Conservation (phyloP, 1,140 invertebrate genomes). For the Drosophila sechellia region DNA sequence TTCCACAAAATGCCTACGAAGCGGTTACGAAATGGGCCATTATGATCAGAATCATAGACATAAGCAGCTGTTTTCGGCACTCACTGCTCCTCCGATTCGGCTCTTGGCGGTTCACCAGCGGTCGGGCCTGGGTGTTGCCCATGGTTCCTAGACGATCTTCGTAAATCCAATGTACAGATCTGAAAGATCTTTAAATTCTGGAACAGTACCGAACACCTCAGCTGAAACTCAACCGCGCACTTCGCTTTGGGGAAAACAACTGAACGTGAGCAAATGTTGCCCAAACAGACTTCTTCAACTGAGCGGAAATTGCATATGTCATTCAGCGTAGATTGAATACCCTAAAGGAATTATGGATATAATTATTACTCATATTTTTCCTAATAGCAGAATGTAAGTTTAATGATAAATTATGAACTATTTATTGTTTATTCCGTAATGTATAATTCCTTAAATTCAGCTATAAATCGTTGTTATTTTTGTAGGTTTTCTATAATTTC, state of each 20-base stretch:
- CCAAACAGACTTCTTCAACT: constrained; percentile 8
- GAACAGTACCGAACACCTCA: constrained; percentile 28
- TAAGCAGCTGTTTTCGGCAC: constrained; percentile 7
- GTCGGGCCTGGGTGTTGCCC: constrained; percentile 69
- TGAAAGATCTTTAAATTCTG: constrained; percentile 11
- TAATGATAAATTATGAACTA: too few relatives aligned
- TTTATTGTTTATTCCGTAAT: too few relatives aligned
- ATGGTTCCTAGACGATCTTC: constrained; percentile 28
- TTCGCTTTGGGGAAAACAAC: constrained; percentile 53
- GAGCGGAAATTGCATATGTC: neutral
- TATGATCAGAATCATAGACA: neutral
- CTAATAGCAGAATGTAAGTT: too few relatives aligned
- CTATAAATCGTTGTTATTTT: too few relatives aligned
- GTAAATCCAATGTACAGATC: constrained; percentile 2
- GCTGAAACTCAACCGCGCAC: constrained; percentile 61
- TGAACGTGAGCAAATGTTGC: constrained; percentile 51
- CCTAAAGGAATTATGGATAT: neutral
- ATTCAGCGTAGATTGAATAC: constrained; percentile 1
- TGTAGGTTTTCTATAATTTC: too few relatives aligned
- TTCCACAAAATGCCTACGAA: constrained; percentile 77
- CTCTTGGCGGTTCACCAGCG: constrained; percentile 49
- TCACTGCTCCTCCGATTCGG: constrained; percentile 69
- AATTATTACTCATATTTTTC: neutral
- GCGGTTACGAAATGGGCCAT: neutral
- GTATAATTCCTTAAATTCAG: too few relatives aligned